Evolutionary conservation across 2,113 vertebrate species (phyloP), one percentile per base, ranked within the genome.

Genomic region (Caretta caretta): DNA sequence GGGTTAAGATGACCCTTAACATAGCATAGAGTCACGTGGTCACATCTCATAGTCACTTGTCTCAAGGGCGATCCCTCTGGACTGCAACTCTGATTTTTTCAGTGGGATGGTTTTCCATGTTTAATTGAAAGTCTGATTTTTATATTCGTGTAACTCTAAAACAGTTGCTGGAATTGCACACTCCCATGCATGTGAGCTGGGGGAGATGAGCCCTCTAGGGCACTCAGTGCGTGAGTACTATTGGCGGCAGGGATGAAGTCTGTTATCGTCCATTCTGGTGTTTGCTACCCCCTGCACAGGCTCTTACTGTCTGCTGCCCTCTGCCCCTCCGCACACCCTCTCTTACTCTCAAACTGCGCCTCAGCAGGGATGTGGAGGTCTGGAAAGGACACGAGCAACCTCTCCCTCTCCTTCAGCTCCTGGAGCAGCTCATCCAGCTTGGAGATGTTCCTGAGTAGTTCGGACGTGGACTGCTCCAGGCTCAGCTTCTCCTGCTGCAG

Each of bases 381-480:
- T 0, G 99, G 99, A 93, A 99, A 99, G 84, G 98, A 98, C 96
- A 99, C 99, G 94, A 99, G 93, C 87, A 99, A 97, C 90, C 95
- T 98, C 91, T 99, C 99, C 81, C 98, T 98, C 93, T 99, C 98
- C 82, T 53, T 95, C 79, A 99, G 96, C 93, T 98, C 96, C 69
- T 35, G 90, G 1, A 98, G 79, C 62, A 97, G 92, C 84, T 96
- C 95, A 35, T 97, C 97, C 93, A 99, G 98, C 87, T 93, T 94
- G 2, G 96, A 83, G 82, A 98, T n/a, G 0, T 92, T 98, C 0
- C 83, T 95, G 80, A 92, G 97, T 84, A 99, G 97, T 83, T 99
- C 96, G 0, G 72, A 87, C 0, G 97, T 79, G 0, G 90, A 91
- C 84, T 94, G 96, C 85, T 99, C 97, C 93, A 99, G 96, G 14